Base-by-base conservation (phyloP, 2,797 vertebrate genomes). In the Cottoperca gobio region DNA sequence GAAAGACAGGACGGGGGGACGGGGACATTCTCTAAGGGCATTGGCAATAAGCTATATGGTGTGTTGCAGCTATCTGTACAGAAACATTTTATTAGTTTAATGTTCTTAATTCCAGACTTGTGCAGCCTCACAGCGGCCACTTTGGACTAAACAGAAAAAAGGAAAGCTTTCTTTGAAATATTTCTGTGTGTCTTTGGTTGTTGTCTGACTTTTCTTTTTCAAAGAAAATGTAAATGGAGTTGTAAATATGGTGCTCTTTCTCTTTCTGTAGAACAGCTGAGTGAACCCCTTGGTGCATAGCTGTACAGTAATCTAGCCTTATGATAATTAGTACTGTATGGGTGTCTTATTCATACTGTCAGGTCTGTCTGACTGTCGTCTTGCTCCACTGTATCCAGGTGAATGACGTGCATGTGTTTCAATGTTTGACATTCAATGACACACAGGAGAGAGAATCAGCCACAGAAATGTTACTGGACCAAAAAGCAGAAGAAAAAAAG, bases 401-500 rank as follows among this genome's bases (percentile, higher is more conserved):
- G 95, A 96, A 95, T 95, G 96, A 94, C 19, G 96, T 97, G 97
- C 97, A 97, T 97, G 97, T 98, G 95, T 96, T 95, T 91, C 93
- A 96, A 85, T 89, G 95, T 97, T 93, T 87, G 93, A 73, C 92
- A 87, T 92, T 90, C 73, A 63, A 13, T 61, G 94, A 86, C 79
- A 92, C 93, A 60, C 76, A 91, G 93, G 85, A 67, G 65, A 55
- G 65, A 83, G 76, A 87, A 93, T 93, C 88, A 90, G 94, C 93
- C 95, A 94, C 96, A 82, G 83, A 84, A 85, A 82, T 59, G 94
- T 94, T 97, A 95, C 95, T 92, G 97, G 98, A 99, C 97, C 97
- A 99, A 99, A 91, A 82, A 64, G 31, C 60, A 79, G 43, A 33
- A 82, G 52, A 70, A 80, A 73, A 73, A 74, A 76, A 24, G 39